These are phyloP conservation scores for Drosophila rhopaloa DNA, from an alignment of 1,140 invertebrate species.

Conservation along the genomic window DNA sequence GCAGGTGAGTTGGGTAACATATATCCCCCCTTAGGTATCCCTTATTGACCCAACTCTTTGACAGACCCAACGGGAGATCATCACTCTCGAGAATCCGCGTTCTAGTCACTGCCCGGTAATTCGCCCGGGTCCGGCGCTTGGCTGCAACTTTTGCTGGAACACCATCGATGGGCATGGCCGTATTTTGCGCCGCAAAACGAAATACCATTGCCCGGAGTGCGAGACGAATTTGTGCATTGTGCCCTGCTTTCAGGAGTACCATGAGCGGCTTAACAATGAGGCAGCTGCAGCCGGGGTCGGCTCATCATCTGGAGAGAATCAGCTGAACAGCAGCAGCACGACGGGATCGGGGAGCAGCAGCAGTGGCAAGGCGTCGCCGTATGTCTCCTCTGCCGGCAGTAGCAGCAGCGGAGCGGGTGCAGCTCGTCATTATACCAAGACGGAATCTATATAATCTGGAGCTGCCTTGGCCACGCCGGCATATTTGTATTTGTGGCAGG, in stretches of 20 bases:
- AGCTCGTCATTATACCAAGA: conserved; percentile 73
- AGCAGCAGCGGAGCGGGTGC: conserved; percentile 29
- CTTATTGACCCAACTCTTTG: background rate
- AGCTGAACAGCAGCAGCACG: conserved; percentile 43
- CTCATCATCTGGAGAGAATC: conserved; percentile 47
- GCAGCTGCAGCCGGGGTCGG: conserved; percentile 44
- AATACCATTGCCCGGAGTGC: conserved; percentile 94
- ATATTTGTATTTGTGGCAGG: conserved; percentile 74
- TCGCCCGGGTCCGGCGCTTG: conserved; percentile 91
- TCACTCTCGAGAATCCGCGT: conserved; percentile 84
- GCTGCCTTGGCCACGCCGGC: conserved; percentile 21
- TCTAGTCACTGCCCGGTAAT: conserved; percentile 91
- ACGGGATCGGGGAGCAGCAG: conserved; percentile 33
- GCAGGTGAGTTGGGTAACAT: conserved; percentile 64
- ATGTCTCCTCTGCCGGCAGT: conserved; percentile 28
- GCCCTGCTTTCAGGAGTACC: conserved; percentile 93
- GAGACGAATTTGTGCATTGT: conserved; percentile 94
- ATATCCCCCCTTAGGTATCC: background rate
- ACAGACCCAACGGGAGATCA: conserved; percentile 80
- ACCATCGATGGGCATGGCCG: conserved; percentile 92
- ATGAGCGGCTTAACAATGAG: conserved; percentile 86
- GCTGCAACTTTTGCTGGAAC: conserved; percentile 95
- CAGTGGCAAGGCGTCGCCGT: conserved; percentile 54
- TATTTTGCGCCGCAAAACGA: conserved; percentile 92
- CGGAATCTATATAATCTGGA: conserved; percentile 76